Evolutionary conservation across 2,888 invertebrate genomes (phyloP), one percentile per base, ranked within the genome.

Genomic region (Oxystoma pomonae): DNA sequence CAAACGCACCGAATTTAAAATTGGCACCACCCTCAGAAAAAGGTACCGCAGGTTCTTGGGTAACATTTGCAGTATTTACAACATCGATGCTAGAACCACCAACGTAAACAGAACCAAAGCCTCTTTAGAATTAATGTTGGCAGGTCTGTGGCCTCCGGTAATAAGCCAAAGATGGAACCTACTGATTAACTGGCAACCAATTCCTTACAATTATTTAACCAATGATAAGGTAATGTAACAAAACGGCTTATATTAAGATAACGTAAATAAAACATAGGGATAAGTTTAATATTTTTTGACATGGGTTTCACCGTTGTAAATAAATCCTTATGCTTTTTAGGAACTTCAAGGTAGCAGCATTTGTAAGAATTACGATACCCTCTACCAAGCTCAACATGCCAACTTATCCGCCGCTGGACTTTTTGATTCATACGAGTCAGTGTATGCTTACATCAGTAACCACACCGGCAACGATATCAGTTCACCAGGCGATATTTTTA

Each of bases 61-160:
- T 19, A 76, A 79, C 22, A 75, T 79, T 55, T 89, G 86, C 75
- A 80, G 78, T 67, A 83, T 84, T 5, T 81, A 83, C 49, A 82
- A 87, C 76, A 73, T 83, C 12, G 72, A 72, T 3, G 77, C 83
- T 58, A 78, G 85, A 35, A 87, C 87, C 49, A 88, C 90, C 0
- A 84, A 87, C 73, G 86, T 83, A 71, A 86, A 87, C 58, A 81
- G 90, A 52, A 90, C 91, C 0, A 84, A 90, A 78, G 88, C 89
- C 84, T 88, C 89, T 5, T 87, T 86, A 0, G 81, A 87, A 67
- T 79, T 87, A 16, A 86, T 88, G 1, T 78, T 89, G 61, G 85
- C 89, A 0, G 90, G 86, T 0, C 73, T 91, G 35, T 90, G 84
- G 75, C 87, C 87, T 1, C 87, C 88, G 0, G 72, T 72, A 5